Base-by-base conservation (phyloP, 1,140 invertebrate genomes). In the Zelostemma sp. region DNA sequence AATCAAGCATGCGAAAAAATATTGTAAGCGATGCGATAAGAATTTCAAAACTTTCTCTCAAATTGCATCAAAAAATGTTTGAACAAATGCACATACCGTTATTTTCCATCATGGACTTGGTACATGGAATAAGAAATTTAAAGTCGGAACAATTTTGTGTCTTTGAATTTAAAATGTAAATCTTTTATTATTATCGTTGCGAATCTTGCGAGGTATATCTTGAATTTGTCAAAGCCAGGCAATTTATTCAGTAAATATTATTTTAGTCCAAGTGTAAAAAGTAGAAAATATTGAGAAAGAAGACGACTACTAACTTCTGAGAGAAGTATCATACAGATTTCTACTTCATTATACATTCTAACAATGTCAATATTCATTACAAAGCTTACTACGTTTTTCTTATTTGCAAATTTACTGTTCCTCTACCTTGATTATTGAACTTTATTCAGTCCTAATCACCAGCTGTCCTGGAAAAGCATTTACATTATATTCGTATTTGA, bases 401-500 rank as follows among this genome's bases (percentile, higher is more conserved):
- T 79, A 80, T 78, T 78, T 80, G 76, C 73, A 40, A 46, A 61
- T 71, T 66, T 60, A 31, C 43, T 18, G 46, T 50, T 47, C 46
- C 49, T 74, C 73, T 67, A 64, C 65, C 68, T 60, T 71, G 66
- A 46, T 75, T 77, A 78, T 77, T 67, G 78, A 77, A 77, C 77
- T 78, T 78, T 76, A 78, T 75, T 77, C 76, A 67, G 47, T 72
- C 66, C 68, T 71, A 55, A 66, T 74, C 75, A 48, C 72, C 77
- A 78, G 79, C 64, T 70, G 57, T 62, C 70, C 78, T 79, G 77
- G 63, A 79, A 80, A 80, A 80, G 66, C 67, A 78, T 79, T 77
- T 68, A 76, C 77, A 75, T 19, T 41, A 41, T 41, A 41, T 41
- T 41, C 8, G n/a, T 41, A 41, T 41, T 41, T 12, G n/a, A 41